These are phyloP conservation scores for Anabas testudineus DNA, from an alignment of 2,797 vertebrate species.

Conservation along the genomic window DNA sequence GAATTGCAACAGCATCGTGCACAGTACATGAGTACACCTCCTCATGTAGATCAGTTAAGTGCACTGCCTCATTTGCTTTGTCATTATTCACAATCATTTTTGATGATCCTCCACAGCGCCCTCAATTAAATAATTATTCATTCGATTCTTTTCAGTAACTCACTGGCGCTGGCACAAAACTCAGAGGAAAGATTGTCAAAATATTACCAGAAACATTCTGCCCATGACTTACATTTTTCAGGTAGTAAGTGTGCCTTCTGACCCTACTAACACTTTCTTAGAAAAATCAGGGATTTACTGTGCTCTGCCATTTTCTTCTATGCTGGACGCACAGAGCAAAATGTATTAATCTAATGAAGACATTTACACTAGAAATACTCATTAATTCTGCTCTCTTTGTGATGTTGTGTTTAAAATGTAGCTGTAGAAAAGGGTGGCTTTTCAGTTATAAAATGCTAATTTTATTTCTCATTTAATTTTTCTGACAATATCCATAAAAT, in stretches of 20 bases:
- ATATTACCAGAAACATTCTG: not conserved
- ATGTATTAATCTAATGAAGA: conserved; percentile 41
- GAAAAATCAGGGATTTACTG: not conserved
- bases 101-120: conserved; percentile 25
- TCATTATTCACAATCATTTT: conserved; percentile 56
- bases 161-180: not conserved
- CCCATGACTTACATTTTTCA: no score
- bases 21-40: conserved; percentile 9
- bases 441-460: conserved; percentile 54
- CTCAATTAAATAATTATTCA: conserved; percentile 52
- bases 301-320: not conserved
- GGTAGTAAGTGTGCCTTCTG: no score
- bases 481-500: conserved; percentile 68
- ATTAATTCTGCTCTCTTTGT: conserved; percentile 36
- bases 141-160: conserved; percentile 55
- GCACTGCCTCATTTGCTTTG: conserved; percentile 42
- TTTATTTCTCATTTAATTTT: conserved; percentile 69
- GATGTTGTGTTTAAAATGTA: conserved; percentile 52
- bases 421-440: conserved; percentile 34
- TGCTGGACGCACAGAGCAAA: conserved; percentile 2
- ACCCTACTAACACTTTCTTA: no score
- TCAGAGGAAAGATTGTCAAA: not conserved
- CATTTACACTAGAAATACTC: conserved; percentile 42
- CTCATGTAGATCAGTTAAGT: conserved; percentile 11
- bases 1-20: conserved; percentile 7